Percentiles rank a stretch among this genome's conserved stretches.
These are phyloP conservation scores for Apamea crenata DNA, from an alignment of 2,888 invertebrate genomes.

Conservation along the genomic window DNA sequence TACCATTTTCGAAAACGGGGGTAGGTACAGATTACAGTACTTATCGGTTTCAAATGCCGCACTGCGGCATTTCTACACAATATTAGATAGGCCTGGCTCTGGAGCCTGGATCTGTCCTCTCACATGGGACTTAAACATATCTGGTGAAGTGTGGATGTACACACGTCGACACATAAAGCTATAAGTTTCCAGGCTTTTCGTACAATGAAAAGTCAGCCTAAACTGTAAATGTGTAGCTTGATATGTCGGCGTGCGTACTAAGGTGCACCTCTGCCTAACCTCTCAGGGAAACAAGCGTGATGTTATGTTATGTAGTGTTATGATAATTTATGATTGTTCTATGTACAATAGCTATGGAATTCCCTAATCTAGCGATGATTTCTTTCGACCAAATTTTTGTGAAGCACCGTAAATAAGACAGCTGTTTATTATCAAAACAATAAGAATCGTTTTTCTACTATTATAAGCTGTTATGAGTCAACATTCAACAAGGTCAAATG, in stretches of 20 bases:
- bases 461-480: conserved; percentile 46
- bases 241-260: too few species aligned
- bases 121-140: not conserved
- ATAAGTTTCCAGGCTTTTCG: too few species aligned
- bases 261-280: too few species aligned
- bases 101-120: not conserved
- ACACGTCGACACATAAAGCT: too few species aligned
- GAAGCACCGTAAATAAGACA: not conserved
- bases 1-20: not conserved
- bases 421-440: conserved; percentile 36
- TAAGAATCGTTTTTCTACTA: conserved; percentile 14
- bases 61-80: not conserved
- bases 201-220: too few species aligned
- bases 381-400: not conserved
- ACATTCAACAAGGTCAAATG: conserved; percentile 13
- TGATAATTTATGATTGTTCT: too few species aligned
- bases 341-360: not conserved
- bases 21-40: too few species aligned
- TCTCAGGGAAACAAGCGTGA: too few species aligned
- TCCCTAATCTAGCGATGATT: not conserved
- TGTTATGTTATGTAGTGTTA: too few species aligned
- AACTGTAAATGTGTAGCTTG: too few species aligned
- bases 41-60: conserved; percentile 7
- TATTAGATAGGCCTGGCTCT: not conserved
- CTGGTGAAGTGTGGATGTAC: not conserved